Evolutionary conservation across 2,113 vertebrate genomes (phyloP).

Genomic region (Macrotus californicus): DNA sequence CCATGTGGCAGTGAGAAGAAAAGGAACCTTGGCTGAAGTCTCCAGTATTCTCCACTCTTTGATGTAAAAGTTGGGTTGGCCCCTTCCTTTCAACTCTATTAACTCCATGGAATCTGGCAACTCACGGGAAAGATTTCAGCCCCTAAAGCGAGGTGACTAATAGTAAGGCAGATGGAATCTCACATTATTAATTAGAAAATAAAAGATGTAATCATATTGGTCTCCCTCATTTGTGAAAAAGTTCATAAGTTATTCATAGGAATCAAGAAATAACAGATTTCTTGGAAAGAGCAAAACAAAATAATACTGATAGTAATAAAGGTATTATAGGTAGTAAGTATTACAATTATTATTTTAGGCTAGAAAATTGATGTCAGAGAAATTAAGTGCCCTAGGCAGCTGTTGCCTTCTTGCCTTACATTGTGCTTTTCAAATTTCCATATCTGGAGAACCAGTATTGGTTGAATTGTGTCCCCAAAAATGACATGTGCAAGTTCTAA

Average conservation of each 20-base stretch:
- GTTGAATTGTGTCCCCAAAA: background rate
- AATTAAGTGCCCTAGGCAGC: background rate
- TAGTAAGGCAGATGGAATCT: background rate
- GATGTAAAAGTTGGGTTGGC: background rate
- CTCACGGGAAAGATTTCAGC: background rate
- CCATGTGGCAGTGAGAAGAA: background rate
- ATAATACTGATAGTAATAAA: background rate
- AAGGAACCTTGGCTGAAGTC: background rate
- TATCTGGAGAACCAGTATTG: background rate
- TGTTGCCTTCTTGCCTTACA: background rate
- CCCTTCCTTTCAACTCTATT: background rate
- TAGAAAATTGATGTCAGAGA: background rate
- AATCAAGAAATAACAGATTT: background rate
- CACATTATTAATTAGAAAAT: background rate
- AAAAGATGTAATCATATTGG: background rate
- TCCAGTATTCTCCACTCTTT: background rate
- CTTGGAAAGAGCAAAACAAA: background rate
- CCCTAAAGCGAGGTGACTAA: background rate
- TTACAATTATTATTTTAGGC: background rate
- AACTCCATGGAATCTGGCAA: background rate
- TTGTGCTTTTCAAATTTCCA: background rate
- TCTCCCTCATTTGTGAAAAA: background rate
- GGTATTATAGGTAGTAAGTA: background rate
- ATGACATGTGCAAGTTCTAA: background rate
- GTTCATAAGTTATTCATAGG: background rate